Percentiles rank a stretch among this genome's conserved stretches.
Evolutionary conservation across 1,140 invertebrate genomes (phyloP).

Genomic region (Medauroidea extradentata): DNA sequence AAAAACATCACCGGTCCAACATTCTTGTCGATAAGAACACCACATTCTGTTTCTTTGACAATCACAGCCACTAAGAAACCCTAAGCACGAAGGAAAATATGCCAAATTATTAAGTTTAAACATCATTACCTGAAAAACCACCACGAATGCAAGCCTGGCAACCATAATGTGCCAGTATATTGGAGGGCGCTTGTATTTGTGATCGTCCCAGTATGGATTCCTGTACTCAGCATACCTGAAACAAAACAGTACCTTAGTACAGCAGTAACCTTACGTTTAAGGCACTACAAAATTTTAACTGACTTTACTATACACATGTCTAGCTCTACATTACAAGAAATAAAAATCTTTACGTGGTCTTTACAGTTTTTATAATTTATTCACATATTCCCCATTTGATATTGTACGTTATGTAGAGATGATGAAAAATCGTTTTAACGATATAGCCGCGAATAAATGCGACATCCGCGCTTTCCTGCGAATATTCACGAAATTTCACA

Average conservation of each 20-base stretch:
- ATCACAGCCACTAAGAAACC: neutral
- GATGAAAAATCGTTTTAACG: no score
- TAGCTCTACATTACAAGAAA: no score
- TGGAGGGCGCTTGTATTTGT: conserved; percentile 61
- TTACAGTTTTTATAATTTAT: no score
- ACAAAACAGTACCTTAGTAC: conserved; percentile 18
- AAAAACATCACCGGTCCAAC: no score
- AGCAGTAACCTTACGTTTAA: neutral
- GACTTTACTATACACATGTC: neutral
- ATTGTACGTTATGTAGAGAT: no score
- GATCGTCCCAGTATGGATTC: conserved; percentile 56
- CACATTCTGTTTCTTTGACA: neutral
- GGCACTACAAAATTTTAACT: neutral
- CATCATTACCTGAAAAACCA: conserved; percentile 80
- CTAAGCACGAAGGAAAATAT: neutral
- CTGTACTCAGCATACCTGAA: conserved; percentile 81
- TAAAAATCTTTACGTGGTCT: no score
- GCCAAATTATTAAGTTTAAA: neutral
- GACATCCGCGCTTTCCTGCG: no score
- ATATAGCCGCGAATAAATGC: no score
- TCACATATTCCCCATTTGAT: no score
- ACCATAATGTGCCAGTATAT: conserved; percentile 91
- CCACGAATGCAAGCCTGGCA: conserved; percentile 82
- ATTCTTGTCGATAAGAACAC: no score
- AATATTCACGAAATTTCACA: no score